Base-by-base conservation (phyloP, 2,113 vertebrate genomes). In the Thermophis baileyi region DNA sequence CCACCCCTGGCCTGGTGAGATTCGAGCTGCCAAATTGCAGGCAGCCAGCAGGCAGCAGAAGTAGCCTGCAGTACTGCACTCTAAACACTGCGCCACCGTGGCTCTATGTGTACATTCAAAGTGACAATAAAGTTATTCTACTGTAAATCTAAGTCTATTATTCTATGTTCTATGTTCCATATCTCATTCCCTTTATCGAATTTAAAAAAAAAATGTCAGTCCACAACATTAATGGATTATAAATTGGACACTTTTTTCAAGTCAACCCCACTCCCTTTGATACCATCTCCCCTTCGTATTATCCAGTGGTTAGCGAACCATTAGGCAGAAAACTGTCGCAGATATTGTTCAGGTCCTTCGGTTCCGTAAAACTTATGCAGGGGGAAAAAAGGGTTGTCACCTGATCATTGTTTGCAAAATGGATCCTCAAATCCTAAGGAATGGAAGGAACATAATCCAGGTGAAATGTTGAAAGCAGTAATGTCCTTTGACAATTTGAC, bases 401-500 rank as follows among this genome's bases (percentile, higher is more conserved):
- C 40, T n/a, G 60, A 81, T 20, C 16, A 46, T 54, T 87, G n/a
- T 54, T 89, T 24, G n/a, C 40, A 89, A 92, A 89, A 81, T 12
- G 25, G 10, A 88, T 85, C 87, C 2, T 44, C 50, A 81, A 89
- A 46, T 85, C 74, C 51, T 24, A 44, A 54, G 24, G n/a, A 30
- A 91, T 89, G 85, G 9, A 47, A 51, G 63, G 3, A 50, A 90
- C 6, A 90, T 3, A 94, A 93, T 12, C 63, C n/a, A 63, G 10
- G 10, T 46, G 22, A 44, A 88, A 63, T 1, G 1, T 87, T 88
- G 69, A 0, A 4, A 6, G 60, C 86, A 20, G 4, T 30, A 54
- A 1, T 81, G 18, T 91, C n/a, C 27, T 93, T 24, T 74, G 12
- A 47, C 24, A 69, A 63, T 92, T 93, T 94, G 22, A 93, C 91